Conservation (phyloP, 2,113 vertebrate genomes). For the Oostethus manadensis region DNA sequence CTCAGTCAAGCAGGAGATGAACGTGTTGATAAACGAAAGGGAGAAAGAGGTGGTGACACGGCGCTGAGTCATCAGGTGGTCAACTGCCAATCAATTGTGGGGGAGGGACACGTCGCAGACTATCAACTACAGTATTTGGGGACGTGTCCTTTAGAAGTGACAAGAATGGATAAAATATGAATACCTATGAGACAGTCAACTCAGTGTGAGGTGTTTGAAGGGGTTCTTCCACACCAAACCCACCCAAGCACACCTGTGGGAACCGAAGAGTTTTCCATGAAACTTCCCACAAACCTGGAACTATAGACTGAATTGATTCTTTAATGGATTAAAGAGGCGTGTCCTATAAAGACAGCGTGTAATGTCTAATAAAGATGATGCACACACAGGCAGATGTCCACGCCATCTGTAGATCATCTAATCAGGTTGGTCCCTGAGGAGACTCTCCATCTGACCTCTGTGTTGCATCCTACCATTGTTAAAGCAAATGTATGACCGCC, state of each 20-base stretch:
- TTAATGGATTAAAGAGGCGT: neutral
- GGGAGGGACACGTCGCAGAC: neutral
- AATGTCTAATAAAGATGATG: neutral
- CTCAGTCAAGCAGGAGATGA: neutral
- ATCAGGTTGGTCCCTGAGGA: slow-evolving; percentile 31
- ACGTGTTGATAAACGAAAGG: neutral
- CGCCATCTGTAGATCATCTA: slow-evolving; percentile 55
- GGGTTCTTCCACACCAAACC: neutral
- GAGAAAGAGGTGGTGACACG: slow-evolving; percentile 3
- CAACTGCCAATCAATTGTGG: slow-evolving; percentile 23
- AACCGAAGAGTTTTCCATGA: neutral
- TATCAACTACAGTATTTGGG: neutral
- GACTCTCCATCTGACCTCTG: slow-evolving; percentile 42
- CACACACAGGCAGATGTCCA: slow-evolving; percentile 20
- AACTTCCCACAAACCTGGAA: neutral
- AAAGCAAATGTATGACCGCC: slow-evolving; percentile 41
- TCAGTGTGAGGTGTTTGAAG: no score
- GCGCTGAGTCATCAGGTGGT: slow-evolving; percentile 22
- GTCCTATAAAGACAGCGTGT: neutral
- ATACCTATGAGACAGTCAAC: no score
- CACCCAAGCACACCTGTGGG: neutral
- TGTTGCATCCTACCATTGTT: slow-evolving; percentile 41
- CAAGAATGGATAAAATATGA: neutral
- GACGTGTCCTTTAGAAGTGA: neutral
- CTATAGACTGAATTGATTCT: neutral